A percentile compares a stretch with the other conserved stretches of the same genome.
These are phyloP conservation scores for Magallana gigas DNA, from an alignment of 1,140 invertebrate species.

Conservation along the genomic window DNA sequence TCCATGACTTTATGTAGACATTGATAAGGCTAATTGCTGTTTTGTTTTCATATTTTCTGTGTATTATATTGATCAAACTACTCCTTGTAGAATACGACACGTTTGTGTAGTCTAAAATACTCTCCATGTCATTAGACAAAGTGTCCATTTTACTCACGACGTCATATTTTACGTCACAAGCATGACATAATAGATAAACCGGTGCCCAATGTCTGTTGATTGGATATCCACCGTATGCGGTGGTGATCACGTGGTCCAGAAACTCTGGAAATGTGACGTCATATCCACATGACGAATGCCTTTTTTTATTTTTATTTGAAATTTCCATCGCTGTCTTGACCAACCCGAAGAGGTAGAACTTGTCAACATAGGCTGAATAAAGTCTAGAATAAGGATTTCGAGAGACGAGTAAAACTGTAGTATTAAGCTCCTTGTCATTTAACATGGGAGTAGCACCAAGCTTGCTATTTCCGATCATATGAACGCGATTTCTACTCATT, in stretches of 20 bases:
- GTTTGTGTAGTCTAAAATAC: slow-evolving; percentile 7
- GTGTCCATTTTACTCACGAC: slow-evolving; percentile 17
- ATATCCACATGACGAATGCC: slow-evolving; percentile 29
- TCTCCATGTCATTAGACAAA: slow-evolving; percentile 23
- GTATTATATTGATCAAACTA: slow-evolving; percentile 25
- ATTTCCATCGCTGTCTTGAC: not conserved
- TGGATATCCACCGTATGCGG: not conserved
- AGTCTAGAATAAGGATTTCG: slow-evolving; percentile 44
- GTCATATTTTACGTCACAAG: slow-evolving; percentile 42
- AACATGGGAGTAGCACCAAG: not conserved
- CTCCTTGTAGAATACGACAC: not conserved
- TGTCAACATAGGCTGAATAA: slow-evolving; percentile 45
- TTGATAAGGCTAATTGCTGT: slow-evolving; percentile 23
- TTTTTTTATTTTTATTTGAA: not conserved
- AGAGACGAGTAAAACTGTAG: slow-evolving; percentile 28
- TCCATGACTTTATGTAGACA: not conserved
- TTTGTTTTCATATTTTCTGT: slow-evolving; percentile 24
- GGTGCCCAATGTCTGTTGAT: slow-evolving; percentile 45
- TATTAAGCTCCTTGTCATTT: not conserved
- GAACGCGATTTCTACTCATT: not conserved
- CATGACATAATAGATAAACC: slow-evolving; percentile 40
- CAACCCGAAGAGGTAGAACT: slow-evolving; percentile 29
- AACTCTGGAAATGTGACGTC: slow-evolving; percentile 42
- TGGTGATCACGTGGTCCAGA: slow-evolving; percentile 28
- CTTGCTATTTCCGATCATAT: slow-evolving; percentile 1